These are phyloP conservation scores for Lepidurus apus DNA, from an alignment of 1,140 invertebrate genomes.

Conservation along the genomic window DNA sequence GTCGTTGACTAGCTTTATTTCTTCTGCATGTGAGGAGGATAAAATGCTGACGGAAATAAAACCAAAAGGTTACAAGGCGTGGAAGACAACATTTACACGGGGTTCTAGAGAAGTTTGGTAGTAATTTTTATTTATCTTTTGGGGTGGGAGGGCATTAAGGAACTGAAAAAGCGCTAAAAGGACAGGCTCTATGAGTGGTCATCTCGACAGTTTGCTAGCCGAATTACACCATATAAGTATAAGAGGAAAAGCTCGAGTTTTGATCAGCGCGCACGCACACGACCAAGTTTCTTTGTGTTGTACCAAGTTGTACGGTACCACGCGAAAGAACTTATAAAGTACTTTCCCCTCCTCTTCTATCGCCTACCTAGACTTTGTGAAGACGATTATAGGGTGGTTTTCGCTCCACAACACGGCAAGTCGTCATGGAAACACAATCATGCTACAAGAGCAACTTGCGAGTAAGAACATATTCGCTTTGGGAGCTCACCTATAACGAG, in stretches of 20 bases:
- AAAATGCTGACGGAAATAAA: neutral
- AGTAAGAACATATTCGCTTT: neutral
- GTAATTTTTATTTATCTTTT: no score
- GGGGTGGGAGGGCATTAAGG: neutral
- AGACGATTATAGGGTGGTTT: constrained; percentile 8
- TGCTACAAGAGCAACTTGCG: neutral
- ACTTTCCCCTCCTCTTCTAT: neutral
- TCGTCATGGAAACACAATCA: constrained; percentile 1
- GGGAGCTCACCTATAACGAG: constrained; percentile 3
- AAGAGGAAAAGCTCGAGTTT: neutral
- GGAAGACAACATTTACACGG: neutral
- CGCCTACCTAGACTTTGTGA: neutral
- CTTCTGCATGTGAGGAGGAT: neutral
- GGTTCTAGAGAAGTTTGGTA: neutral
- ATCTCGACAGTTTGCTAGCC: no score
- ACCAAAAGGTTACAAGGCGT: neutral
- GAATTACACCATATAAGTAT: neutral
- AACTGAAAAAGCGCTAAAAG: neutral
- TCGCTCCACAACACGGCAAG: constrained; percentile 7
- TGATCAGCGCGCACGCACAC: neutral
- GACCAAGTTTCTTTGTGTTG: neutral
- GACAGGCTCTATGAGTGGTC: no score
- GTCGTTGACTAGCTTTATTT: constrained; percentile 13
- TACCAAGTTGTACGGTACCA: neutral
- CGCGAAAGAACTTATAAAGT: neutral